Percentiles rank a stretch among this genome's conserved stretches.
These are phyloP conservation scores for Emydura subglobosa DNA, from an alignment of 2,113 vertebrate genomes.

Conservation along the genomic window DNA sequence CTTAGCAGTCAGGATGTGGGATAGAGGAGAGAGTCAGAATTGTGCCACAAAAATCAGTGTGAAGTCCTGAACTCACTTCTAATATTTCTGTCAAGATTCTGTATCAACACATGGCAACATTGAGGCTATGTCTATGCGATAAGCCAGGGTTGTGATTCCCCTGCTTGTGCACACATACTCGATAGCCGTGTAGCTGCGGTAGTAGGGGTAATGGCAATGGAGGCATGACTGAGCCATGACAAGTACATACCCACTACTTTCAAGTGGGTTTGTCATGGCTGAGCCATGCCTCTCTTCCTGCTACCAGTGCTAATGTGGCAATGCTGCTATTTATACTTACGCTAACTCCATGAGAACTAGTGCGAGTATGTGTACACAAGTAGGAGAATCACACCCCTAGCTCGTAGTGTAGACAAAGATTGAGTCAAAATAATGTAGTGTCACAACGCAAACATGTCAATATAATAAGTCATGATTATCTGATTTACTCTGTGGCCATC, in stretches of 20 bases:
- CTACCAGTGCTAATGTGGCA: neutral
- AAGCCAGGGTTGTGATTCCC: neutral
- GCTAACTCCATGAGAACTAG: neutral
- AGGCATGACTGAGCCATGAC: neutral
- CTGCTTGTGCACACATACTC: neutral
- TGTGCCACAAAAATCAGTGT: neutral
- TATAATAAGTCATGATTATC: neutral
- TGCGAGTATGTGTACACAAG: neutral
- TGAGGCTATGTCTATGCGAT: neutral
- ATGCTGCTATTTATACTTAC: neutral
- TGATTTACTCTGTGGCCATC: neutral
- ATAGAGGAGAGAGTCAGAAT: neutral
- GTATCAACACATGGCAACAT: fast-evolving
- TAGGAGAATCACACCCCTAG: neutral
- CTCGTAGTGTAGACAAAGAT: neutral
- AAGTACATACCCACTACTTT: neutral
- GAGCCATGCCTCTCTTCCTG: neutral
- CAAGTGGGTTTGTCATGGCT: neutral
- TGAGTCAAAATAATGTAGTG: neutral
- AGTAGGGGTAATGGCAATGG: neutral
- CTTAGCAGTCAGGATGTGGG: neutral
- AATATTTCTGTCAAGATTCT: neutral
- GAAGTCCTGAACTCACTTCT: neutral
- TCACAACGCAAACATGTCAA: neutral
- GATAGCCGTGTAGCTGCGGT: neutral